These are phyloP conservation scores for Hydra vulgaris DNA, from an alignment of 30 jellyfish, hydroid and myxozoan genomes.

Conservation along the genomic window DNA sequence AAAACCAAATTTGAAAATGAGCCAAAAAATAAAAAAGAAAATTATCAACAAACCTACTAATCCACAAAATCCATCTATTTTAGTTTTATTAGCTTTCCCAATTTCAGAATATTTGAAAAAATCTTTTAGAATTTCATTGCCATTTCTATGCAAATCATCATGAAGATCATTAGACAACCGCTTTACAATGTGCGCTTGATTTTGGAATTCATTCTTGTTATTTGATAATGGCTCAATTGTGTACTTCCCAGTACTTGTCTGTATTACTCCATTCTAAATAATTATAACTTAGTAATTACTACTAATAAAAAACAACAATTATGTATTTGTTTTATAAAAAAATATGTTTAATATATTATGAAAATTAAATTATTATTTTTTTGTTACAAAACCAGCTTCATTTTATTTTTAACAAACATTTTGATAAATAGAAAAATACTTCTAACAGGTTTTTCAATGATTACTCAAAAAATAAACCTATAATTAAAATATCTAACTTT, in stretches of 20 bases:
- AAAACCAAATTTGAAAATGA: no score
- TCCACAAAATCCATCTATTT: constrained; percentile 12
- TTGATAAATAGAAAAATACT: no score
- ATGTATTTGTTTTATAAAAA: no score
- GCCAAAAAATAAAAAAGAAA: no score
- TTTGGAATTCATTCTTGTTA: not conserved
- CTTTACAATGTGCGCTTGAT: constrained; percentile 9
- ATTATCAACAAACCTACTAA: no score
- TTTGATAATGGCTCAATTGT: constrained; percentile 13
- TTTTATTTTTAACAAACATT: no score
- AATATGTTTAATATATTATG: no score
- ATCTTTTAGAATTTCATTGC: not conserved
- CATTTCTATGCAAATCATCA: not conserved
- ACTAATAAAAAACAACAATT: not conserved
- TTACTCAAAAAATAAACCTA: no score
- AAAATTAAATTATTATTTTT: no score
- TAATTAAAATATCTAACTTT: no score
- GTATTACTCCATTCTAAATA: constrained; percentile 20
- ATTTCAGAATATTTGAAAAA: not conserved
- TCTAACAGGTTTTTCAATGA: no score
- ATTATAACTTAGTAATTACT: not conserved
- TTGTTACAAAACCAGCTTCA: no score
- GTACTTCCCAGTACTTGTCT: constrained; percentile 15
- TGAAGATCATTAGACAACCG: not conserved
- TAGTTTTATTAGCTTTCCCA: not conserved